Evolutionary conservation across 2,113 vertebrate species (phyloP).

Genomic region (Tragelaphus strepsiceros): DNA sequence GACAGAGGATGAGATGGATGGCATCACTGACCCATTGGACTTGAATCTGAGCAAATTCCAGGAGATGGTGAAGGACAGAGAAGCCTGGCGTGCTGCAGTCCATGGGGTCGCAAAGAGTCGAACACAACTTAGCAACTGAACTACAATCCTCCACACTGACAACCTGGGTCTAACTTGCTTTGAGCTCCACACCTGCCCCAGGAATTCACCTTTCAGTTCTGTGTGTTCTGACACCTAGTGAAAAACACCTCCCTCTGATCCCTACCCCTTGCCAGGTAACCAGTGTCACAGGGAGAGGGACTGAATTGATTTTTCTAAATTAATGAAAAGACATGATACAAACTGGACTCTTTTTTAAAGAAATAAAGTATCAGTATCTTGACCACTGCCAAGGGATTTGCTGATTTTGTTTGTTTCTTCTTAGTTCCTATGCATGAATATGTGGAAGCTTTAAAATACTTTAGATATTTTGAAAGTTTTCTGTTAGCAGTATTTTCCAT

Average conservation of each 20-base stretch:
- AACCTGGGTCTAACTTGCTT: not conserved
- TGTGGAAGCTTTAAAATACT: not conserved
- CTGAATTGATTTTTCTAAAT: not conserved
- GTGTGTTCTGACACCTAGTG: not conserved
- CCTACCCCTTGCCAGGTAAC: not conserved
- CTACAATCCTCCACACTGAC: not conserved
- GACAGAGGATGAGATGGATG: not conserved
- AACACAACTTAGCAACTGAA: not conserved
- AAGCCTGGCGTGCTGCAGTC: not conserved
- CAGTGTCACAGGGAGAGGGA: not conserved
- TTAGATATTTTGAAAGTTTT: not conserved
- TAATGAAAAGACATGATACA: not conserved
- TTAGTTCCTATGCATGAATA: not conserved
- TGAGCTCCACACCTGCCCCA: not conserved
- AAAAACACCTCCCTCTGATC: not conserved
- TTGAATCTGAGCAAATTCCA: not conserved
- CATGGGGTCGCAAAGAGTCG: not conserved
- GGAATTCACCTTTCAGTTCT: no score
- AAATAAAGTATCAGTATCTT: not conserved
- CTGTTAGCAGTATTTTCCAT: not conserved
- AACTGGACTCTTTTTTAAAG: not conserved
- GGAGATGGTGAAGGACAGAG: not conserved
- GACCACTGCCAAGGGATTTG: not conserved
- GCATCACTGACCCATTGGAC: not conserved
- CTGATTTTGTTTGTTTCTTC: not conserved